Evolutionary conservation across 1,140 invertebrate species (phyloP).

Genomic region (Akabosia matsudoensis): DNA sequence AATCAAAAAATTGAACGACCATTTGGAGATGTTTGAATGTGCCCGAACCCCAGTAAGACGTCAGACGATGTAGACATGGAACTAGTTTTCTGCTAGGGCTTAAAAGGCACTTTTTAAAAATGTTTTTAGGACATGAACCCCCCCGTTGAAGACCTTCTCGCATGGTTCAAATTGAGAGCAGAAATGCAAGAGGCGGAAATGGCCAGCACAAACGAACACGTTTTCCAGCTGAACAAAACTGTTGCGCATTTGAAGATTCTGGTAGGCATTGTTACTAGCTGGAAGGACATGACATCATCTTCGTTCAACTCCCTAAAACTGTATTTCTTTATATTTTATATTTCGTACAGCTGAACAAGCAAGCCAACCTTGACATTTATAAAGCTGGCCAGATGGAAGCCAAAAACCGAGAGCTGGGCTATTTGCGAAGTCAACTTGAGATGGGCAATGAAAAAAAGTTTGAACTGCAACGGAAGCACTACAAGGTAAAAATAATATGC

Average conservation of each 20-base stretch:
- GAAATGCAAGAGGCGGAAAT: conserved; percentile 33
- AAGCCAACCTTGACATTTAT: conserved; percentile 8
- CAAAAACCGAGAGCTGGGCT: neutral
- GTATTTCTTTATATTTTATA: too few species aligned
- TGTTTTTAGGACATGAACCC: neutral
- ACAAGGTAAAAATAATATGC: neutral
- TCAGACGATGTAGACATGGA: too few species aligned
- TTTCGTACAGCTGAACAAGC: conserved; percentile 29
- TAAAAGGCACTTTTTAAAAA: too few species aligned
- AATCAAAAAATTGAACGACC: neutral
- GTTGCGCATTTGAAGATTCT: conserved; percentile 17
- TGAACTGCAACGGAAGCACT: neutral
- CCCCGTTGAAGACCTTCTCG: conserved; percentile 1
- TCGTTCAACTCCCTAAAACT: too few species aligned
- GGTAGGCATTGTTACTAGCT: conserved; percentile 16
- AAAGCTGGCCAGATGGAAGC: neutral
- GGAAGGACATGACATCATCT: too few species aligned
- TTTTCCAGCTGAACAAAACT: conserved; percentile 7
- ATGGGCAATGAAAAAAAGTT: neutral
- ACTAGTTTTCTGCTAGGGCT: neutral
- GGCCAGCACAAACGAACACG: conserved; percentile 4
- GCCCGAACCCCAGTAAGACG: too few species aligned
- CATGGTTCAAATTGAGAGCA: conserved; percentile 22
- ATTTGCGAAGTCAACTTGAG: neutral
- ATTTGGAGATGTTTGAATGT: conserved; percentile 9